These are phyloP conservation scores for Mormyrops attenuatus DNA, from an alignment of 2,797 vertebrate species.

Conservation along the genomic window DNA sequence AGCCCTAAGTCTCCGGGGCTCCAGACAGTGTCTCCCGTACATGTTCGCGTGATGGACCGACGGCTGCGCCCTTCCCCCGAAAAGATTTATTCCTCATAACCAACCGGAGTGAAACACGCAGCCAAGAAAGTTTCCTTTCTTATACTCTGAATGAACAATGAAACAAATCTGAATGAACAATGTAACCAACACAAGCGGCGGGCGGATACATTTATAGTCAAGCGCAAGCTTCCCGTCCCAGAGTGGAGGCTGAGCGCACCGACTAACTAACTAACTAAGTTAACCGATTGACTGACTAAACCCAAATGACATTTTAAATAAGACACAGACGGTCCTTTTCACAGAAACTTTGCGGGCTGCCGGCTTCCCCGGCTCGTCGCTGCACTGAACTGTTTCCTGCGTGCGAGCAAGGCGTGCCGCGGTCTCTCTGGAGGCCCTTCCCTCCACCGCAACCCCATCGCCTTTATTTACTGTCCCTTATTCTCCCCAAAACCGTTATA, in stretches of 20 bases:
- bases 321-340: background rate
- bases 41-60: background rate
- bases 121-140: background rate
- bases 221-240: background rate
- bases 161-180: background rate
- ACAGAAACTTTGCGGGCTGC: constrained; percentile 17
- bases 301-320: background rate
- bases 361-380: background rate
- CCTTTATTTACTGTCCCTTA: background rate
- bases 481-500: background rate
- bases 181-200: background rate
- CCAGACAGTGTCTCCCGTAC: background rate
- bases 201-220: background rate
- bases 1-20: background rate
- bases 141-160: background rate
- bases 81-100: background rate
- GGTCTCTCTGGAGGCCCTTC: constrained; percentile 10
- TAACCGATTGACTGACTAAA: background rate
- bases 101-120: background rate
- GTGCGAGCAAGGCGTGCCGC: background rate
- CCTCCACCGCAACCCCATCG: background rate
- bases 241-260: background rate
- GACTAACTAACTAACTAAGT: background rate
- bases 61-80: background rate
- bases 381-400: constrained; percentile 12